Evolutionary conservation across 2,797 vertebrate species (phyloP).

Genomic region (Coregonus suidteri): DNA sequence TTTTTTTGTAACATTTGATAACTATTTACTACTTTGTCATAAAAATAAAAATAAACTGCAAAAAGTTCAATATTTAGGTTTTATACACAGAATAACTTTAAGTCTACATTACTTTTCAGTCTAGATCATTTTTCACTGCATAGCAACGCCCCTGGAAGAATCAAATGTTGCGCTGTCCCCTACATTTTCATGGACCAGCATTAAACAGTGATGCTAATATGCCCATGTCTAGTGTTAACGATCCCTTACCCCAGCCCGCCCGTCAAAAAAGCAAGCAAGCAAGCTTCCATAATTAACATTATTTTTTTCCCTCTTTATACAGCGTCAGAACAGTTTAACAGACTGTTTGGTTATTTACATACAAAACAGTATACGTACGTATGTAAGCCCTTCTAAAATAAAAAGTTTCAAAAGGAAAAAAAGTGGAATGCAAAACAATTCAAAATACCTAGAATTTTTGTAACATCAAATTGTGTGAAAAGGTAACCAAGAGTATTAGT

Average conservation of each 20-base stretch:
- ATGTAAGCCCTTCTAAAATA: conserved; percentile 67
- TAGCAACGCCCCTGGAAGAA: conserved; percentile 60
- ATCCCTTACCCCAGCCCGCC: conserved; percentile 40
- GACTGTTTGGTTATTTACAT: conserved; percentile 76
- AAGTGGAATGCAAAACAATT: conserved; percentile 76
- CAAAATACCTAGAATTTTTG: conserved; percentile 63
- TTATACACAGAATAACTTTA: conserved; percentile 68
- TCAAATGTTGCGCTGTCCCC: conserved; percentile 54
- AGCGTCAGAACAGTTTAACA: conserved; percentile 74
- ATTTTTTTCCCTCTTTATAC: conserved; percentile 67
- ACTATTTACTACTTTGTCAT: conserved; percentile 31
- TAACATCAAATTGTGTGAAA: conserved; percentile 70
- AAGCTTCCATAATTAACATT: conserved; percentile 64
- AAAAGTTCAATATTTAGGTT: conserved; percentile 48
- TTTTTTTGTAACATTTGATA: conserved; percentile 14
- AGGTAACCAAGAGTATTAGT: conserved; percentile 64
- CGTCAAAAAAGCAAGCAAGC: conserved; percentile 53
- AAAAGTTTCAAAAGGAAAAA: conserved; percentile 58
- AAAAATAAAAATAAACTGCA: neutral
- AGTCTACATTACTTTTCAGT: conserved; percentile 50
- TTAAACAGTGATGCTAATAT: conserved; percentile 58
- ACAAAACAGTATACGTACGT: conserved; percentile 51
- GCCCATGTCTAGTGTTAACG: conserved; percentile 47
- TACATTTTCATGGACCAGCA: conserved; percentile 53
- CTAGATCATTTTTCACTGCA: conserved; percentile 55